Conservation (phyloP, 2,888 invertebrate species). For the Cheilosia vernalis region DNA sequence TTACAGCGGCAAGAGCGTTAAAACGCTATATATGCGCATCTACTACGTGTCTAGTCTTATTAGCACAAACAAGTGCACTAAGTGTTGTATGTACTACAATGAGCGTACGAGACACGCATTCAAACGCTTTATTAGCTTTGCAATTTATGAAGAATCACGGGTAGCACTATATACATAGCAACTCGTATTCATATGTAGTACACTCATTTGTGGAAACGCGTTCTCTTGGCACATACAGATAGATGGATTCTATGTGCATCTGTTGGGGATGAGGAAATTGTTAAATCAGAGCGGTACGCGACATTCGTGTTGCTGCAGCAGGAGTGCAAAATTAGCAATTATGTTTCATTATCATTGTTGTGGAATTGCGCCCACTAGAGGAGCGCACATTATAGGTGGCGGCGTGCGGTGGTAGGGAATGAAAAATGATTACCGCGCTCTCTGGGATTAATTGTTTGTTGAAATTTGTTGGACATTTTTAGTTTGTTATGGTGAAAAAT, state of each 20-base stretch:
- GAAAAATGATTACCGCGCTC: too few species aligned
- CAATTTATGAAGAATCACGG: conserved; percentile 31
- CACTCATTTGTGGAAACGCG: conserved; percentile 10
- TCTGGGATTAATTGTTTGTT: too few species aligned
- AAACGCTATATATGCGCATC: conserved; percentile 33
- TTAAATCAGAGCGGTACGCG: conserved; percentile 64
- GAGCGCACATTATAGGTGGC: too few species aligned
- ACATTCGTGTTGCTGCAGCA: conserved; percentile 23
- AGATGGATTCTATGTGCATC: neutral
- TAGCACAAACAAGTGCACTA: conserved; percentile 64
- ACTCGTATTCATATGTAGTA: conserved; percentile 12
- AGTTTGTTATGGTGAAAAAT: too few species aligned
- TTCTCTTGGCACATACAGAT: neutral
- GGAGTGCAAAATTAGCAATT: conserved; percentile 64
- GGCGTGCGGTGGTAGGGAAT: too few species aligned
- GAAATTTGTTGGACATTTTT: too few species aligned
- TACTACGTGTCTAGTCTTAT: conserved; percentile 64
- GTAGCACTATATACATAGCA: neutral
- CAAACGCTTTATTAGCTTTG: conserved; percentile 66
- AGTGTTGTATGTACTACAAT: conserved; percentile 60
- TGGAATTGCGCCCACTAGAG: conserved; percentile 11
- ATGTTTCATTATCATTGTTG: conserved; percentile 47
- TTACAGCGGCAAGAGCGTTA: conserved; percentile 33
- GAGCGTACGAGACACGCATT: conserved; percentile 66
- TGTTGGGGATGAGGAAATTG: conserved; percentile 33